Percentiles rank a stretch among this genome's conserved stretches.
Conservation (phyloP, 2,888 invertebrate genomes). For the Lamellibrachia columna region DNA sequence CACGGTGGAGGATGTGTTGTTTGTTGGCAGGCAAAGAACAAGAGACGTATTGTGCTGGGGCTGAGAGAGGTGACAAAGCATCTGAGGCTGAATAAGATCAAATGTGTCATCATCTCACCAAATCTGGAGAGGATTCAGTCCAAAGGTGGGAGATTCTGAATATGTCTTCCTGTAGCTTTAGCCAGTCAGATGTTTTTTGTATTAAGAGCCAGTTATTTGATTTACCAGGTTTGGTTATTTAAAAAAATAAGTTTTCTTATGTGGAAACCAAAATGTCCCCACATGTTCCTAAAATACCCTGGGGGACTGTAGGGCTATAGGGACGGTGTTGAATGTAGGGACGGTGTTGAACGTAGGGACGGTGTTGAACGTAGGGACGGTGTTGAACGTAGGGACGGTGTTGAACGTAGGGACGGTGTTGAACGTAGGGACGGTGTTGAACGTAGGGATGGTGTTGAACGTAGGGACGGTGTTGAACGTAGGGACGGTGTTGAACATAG, state of each 20-base stretch:
- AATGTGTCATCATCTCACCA: conserved; percentile 73
- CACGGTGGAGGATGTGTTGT: neutral
- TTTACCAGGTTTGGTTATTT: neutral
- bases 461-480: neutral
- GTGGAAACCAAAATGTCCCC: neutral
- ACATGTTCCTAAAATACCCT: too few species aligned
- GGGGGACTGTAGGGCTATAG: neutral
- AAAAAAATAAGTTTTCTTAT: neutral
- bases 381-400: too few species aligned
- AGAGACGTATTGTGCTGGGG: conserved; percentile 73
- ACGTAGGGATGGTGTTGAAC: neutral
- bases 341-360: neutral
- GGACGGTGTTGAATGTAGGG: too few species aligned
- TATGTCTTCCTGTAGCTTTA: neutral
- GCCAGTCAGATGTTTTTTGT: neutral
- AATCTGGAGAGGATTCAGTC: conserved; percentile 71
- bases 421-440: neutral
- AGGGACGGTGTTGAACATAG: neutral
- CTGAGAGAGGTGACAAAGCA: conserved; percentile 73
- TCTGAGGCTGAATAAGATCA: conserved; percentile 71
- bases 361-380: neutral
- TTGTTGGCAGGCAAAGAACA: conserved; percentile 62
- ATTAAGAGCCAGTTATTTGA: neutral
- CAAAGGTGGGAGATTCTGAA: conserved; percentile 61
- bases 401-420: neutral